Base-by-base conservation (phyloP, 2,113 vertebrate genomes). In the Psephotus haematonotus region DNA sequence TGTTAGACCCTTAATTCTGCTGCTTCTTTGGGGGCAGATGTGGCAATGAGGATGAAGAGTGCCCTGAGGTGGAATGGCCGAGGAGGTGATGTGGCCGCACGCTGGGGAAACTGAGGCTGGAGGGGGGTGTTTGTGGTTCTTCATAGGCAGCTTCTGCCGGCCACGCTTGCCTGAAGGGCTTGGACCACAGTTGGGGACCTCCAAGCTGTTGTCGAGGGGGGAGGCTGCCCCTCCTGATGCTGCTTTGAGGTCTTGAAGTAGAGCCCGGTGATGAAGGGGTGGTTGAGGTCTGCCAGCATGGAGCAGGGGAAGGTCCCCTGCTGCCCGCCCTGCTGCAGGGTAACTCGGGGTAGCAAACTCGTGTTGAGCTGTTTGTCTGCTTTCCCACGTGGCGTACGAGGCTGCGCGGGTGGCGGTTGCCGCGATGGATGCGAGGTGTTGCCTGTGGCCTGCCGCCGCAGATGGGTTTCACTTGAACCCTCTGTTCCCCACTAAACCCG, bases 131-230 rank as follows among this genome's bases (percentile, higher is more conserved):
- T 52, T 14, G 28, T 17, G 47, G 6, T 18, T 44, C 46, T 67
- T 28, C 17, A 4, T 7, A 5, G 44, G 13, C 35, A 19, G 4
- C 31, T 44, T 35, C 77, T 18, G 39, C 87, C 24, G 12, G 9
- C 60, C 7, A 2, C 2, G 1, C 33, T 28, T 28, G 11, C 43
- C 63, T 27, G 1, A 4, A 33, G 71, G 29, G 53, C 24, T 27
- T 8, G 11, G 46, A 14, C 33, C 0, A 0, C 5, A 0, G 17
- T 10, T 0, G 5, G 37, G 6, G 41, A 17, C 43, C 65, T 25
- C 65, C 10, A 20, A 57, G 64, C 47, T 23, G 43, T 2, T 4
- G 28, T 2, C 7, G 35, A 8, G 70, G 29, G 39, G 55, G 39
- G 55, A 19, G 4, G 3, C 6, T 12, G 28, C 46, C 57, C 12